phyloP scores from a whole-genome alignment of 1,140 invertebrate genomes.

The Drosophila quadrilineata region DNA sequence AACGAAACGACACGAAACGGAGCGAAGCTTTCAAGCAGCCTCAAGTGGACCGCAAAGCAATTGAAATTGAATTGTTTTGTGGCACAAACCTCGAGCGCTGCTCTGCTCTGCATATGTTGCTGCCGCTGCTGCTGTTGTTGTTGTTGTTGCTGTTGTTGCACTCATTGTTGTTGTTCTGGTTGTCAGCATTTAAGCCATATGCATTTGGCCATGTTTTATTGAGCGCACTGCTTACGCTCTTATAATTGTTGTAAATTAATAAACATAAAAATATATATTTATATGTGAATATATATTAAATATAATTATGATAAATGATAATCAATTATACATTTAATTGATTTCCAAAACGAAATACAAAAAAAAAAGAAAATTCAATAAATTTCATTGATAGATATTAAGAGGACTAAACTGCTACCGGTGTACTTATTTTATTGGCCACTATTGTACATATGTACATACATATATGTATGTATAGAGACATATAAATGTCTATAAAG shows the following conservation, averaged over 20 bases:
- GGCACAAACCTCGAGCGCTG: slow-evolving; percentile 54
- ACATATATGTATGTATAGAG: slow-evolving; percentile 3
- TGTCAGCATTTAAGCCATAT: slow-evolving; percentile 67
- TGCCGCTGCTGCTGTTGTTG: slow-evolving; percentile 35
- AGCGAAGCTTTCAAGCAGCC: slow-evolving; percentile 17
- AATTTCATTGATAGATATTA: too few species aligned
- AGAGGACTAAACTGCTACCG: too few species aligned
- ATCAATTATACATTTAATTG: too few species aligned
- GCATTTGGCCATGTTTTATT: slow-evolving; percentile 62
- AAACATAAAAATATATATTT: slow-evolving; percentile 51
- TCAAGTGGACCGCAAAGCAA: slow-evolving; percentile 77
- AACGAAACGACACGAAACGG: too few species aligned
- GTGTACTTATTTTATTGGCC: too few species aligned
- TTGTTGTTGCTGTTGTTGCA: slow-evolving; percentile 37
- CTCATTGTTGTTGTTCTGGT: slow-evolving; percentile 13
- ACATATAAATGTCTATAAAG: slow-evolving; percentile 39
- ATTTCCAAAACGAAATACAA: too few species aligned
- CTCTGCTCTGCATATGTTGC: background rate
- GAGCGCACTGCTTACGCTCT: slow-evolving; percentile 72
- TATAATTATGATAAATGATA: too few species aligned
- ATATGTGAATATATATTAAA: too few species aligned
- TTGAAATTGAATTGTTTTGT: slow-evolving; percentile 77
- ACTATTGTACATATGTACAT: background rate
- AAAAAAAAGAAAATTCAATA: too few species aligned
- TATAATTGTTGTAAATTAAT: slow-evolving; percentile 76